Evolutionary conservation across 2,113 vertebrate genomes (phyloP).

Genomic region (Micronycteris hirsuta): DNA sequence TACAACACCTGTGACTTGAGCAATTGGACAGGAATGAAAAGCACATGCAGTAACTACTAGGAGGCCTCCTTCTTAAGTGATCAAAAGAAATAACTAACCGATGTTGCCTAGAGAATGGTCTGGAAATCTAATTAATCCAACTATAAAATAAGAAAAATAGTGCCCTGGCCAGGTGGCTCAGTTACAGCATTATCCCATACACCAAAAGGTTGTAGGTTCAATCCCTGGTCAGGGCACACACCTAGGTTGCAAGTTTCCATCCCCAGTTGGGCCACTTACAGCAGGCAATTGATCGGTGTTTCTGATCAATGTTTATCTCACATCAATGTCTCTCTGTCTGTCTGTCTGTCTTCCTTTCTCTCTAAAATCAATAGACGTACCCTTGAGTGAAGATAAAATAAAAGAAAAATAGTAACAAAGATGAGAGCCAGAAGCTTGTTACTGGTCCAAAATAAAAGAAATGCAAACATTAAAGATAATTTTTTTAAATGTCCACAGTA

Average conservation of each 20-base stretch:
- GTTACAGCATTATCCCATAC: too few relatives aligned
- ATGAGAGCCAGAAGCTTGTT: neutral
- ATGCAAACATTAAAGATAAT: neutral
- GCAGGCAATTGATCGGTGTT: too few relatives aligned
- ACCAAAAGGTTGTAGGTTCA: too few relatives aligned
- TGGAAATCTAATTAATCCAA: neutral
- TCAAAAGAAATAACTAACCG: neutral
- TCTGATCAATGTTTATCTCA: too few relatives aligned
- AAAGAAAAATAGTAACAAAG: neutral
- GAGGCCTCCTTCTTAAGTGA: neutral
- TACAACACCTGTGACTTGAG: neutral
- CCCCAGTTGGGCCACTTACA: too few relatives aligned
- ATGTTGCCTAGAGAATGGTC: neutral
- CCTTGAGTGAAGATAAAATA: too few relatives aligned
- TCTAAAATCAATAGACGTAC: too few relatives aligned
- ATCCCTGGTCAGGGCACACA: too few relatives aligned
- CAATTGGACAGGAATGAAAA: neutral
- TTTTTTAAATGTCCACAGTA: neutral
- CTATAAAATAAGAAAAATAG: slow-evolving; percentile 28
- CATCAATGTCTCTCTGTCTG: too few relatives aligned
- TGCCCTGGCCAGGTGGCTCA: too few relatives aligned
- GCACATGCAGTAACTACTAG: neutral
- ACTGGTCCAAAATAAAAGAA: slow-evolving; percentile 1
- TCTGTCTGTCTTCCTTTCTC: too few relatives aligned
- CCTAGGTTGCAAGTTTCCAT: too few relatives aligned